Base-by-base conservation (phyloP, 2,888 invertebrate genomes). In the Orthosia incerta region DNA sequence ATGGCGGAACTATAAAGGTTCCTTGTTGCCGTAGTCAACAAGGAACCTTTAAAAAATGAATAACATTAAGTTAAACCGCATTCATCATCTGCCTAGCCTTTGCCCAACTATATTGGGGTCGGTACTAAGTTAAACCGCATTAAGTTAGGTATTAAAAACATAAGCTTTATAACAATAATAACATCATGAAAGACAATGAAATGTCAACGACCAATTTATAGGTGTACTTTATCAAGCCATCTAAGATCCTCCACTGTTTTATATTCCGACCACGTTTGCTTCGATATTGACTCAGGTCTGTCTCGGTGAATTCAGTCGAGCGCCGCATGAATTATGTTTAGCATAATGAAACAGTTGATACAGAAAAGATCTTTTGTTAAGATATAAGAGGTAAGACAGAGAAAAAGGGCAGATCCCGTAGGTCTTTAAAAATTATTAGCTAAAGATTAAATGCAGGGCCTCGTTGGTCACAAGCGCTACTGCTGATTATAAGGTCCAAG, bases 211-310 rank as follows among this genome's bases (percentile, higher is more conserved):
- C 61, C 60, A 68, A 68, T 67, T 60, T 71, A 71, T 64, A 39
- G 51, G 16, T 65, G 62, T 31, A 72, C 50, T 67, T 68, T 68
- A 73, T 73, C 51, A 60, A 78, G 67, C 46, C 61, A 57, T 74
- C 74, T 50, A 55, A 66, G 74, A 69, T 74, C 48, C 9, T 31
- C 67, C 3, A 16, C 20, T 31, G 56, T 31, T 72, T 62, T 46
- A 68, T 61, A 79, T 79, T 79, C 61, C 7, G 11, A 2, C n/a
- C 74, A 69, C 74, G 79, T 62, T 69, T 18, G n/a, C 18, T 45
- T 18, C 56, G 74, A 65, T 79, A 79, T 79, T 79, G 79, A 74
- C 74, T 79, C 62, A 55, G 61, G 68, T 79, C 79, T 74, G 64
- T 65, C 74, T 62, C 63, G 16, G 59, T 39, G 74, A 79, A 50